phyloP scores from a whole-genome alignment of 2,888 invertebrate genomes.

The Aporophyla nigra region DNA sequence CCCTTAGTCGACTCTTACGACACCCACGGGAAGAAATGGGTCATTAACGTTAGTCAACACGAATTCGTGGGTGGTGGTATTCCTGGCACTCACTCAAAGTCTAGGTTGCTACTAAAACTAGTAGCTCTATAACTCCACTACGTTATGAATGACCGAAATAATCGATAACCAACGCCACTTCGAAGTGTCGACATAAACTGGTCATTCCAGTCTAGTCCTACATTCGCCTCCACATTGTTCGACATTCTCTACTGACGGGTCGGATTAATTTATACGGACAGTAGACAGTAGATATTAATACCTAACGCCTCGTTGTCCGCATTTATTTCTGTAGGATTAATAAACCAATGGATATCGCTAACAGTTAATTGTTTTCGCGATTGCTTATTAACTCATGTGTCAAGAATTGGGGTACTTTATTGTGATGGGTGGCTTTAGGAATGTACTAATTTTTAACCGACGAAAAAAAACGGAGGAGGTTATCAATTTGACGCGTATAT shows the following conservation, averaged over 20 bases:
- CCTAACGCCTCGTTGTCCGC: slow-evolving; percentile 45
- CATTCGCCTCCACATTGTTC: slow-evolving; percentile 78
- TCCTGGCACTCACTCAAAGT: too few relatives aligned
- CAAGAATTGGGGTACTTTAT: slow-evolving; percentile 28
- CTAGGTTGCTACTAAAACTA: neutral
- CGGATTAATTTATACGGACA: slow-evolving; percentile 83
- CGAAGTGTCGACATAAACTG: slow-evolving; percentile 23
- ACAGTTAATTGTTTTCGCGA: slow-evolving; percentile 82
- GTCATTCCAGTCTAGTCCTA: slow-evolving; percentile 68
- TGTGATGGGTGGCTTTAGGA: slow-evolving; percentile 5
- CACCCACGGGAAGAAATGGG: too few relatives aligned
- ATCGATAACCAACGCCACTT: neutral
- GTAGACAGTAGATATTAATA: slow-evolving; percentile 75
- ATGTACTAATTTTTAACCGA: too few relatives aligned
- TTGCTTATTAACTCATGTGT: slow-evolving; percentile 79
- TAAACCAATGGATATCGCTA: slow-evolving; percentile 71
- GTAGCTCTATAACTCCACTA: neutral
- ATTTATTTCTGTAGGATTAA: slow-evolving; percentile 68
- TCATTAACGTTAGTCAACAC: too few relatives aligned
- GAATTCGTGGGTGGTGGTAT: too few relatives aligned
- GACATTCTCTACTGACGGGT: slow-evolving; percentile 73
- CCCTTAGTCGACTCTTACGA: too few relatives aligned
- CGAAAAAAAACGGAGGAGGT: too few relatives aligned
- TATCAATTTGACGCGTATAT: too few relatives aligned
- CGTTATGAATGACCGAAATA: neutral